Evolutionary conservation across 2,888 invertebrate genomes (phyloP).

Genomic region (Netelia fuscicornis): DNA sequence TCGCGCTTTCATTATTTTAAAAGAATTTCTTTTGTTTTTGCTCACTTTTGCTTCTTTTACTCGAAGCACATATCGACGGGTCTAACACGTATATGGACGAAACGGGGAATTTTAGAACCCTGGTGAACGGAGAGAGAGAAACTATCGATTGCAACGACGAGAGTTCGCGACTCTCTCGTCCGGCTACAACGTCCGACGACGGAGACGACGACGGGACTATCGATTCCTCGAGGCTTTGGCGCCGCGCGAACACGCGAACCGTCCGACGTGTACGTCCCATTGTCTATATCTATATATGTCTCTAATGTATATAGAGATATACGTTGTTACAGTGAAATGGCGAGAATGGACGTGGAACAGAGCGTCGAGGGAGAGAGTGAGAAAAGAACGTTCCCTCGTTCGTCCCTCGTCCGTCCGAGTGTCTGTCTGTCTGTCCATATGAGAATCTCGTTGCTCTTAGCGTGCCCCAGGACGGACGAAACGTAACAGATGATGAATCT

Average conservation of each 20-base stretch:
- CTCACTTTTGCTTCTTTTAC: too few relatives aligned
- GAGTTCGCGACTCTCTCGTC: constrained; percentile 54
- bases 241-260: constrained; percentile 64
- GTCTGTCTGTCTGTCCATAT: constrained; percentile 6
- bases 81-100: neutral
- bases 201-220: constrained; percentile 62
- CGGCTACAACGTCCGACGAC: constrained; percentile 51
- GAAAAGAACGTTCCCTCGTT: neutral
- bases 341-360: constrained; percentile 1
- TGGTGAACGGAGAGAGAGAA: constrained; percentile 23
- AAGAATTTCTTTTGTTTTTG: neutral
- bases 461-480: neutral
- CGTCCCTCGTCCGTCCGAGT: neutral
- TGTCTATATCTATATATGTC: constrained; percentile 6
- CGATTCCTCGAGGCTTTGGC: constrained; percentile 66
- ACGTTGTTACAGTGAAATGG: neutral
- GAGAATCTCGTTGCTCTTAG: neutral
- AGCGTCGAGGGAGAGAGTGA: constrained; percentile 6
- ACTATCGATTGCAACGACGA: constrained; percentile 61
- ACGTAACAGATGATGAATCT: constrained; percentile 49
- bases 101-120: constrained; percentile 44
- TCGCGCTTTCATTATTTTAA: neutral
- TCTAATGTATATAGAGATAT: neutral
- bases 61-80: neutral
- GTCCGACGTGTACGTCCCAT: constrained; percentile 19